Conservation (phyloP, 2,797 vertebrate genomes). For the Parauchenoglanis ngamensis region DNA sequence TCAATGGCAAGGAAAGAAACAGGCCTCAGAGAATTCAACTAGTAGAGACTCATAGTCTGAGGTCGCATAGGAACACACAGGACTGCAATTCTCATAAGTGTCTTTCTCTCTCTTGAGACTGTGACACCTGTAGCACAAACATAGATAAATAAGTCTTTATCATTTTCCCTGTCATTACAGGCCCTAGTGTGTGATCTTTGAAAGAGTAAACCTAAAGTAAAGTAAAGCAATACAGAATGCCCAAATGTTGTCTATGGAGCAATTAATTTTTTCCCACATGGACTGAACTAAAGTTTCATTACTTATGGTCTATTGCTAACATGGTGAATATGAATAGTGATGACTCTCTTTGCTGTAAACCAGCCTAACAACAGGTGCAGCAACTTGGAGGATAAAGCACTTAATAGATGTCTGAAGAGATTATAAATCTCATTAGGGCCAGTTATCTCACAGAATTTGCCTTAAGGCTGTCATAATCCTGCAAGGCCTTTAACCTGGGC, state of each 20-base stretch:
- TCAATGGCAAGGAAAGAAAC: conserved; percentile 44
- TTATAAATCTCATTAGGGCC: conserved; percentile 35
- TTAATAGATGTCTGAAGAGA: conserved; percentile 30
- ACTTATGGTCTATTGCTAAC: conserved; percentile 1
- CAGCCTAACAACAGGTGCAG: conserved; percentile 35
- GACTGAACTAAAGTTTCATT: neutral
- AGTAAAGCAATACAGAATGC: neutral
- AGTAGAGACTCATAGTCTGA: neutral
- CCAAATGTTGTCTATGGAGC: neutral
- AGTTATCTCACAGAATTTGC: conserved; percentile 26
- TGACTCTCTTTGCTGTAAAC: conserved; percentile 13
- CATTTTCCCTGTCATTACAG: neutral
- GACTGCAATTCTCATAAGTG: neutral
- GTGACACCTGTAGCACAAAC: neutral
- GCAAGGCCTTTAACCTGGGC: conserved; percentile 30
- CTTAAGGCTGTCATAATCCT: conserved; percentile 37
- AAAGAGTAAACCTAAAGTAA: neutral
- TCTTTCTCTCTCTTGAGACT: neutral
- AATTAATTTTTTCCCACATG: neutral
- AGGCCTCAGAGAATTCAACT: conserved; percentile 12
- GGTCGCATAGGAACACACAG: neutral
- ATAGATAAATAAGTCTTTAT: neutral
- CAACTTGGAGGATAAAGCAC: conserved; percentile 29
- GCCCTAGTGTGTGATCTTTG: neutral
- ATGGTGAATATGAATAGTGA: conserved; percentile 21